Conservation (phyloP, 2,797 vertebrate genomes). For the Melanogrammus aeglefinus region DNA sequence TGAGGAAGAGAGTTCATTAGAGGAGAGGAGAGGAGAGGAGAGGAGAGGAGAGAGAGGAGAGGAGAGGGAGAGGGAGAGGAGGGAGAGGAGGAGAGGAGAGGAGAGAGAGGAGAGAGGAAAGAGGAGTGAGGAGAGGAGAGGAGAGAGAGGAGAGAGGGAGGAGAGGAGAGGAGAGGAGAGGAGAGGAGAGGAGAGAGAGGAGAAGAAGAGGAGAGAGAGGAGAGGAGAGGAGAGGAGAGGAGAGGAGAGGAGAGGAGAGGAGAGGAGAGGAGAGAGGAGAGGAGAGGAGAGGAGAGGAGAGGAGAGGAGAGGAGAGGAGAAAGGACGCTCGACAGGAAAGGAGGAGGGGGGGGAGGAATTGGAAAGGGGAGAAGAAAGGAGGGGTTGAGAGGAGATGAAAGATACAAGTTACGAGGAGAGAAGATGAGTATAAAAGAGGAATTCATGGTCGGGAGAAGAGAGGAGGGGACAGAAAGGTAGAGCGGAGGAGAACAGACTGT, state of each 20-base stretch:
- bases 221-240: neutral
- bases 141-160: neutral
- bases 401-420: neutral
- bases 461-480: too few relatives aligned
- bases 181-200: neutral
- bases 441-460: too few relatives aligned
- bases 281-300: too few relatives aligned
- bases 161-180: too few relatives aligned
- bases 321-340: neutral
- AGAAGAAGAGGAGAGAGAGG: neutral
- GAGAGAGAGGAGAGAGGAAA: neutral
- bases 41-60: neutral
- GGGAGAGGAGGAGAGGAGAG: neutral
- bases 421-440: neutral
- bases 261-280: too few relatives aligned
- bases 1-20: neutral
- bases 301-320: neutral
- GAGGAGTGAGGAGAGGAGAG: too few relatives aligned
- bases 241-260: neutral
- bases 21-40: slow-evolving; percentile 1
- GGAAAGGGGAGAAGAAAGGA: neutral
- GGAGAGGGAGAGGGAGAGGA: too few relatives aligned
- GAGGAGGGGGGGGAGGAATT: neutral
- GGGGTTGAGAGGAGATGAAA: neutral
- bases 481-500: too few relatives aligned